phyloP scores from a whole-genome alignment of 2,113 vertebrate species.

The Sardina pilchardus region DNA sequence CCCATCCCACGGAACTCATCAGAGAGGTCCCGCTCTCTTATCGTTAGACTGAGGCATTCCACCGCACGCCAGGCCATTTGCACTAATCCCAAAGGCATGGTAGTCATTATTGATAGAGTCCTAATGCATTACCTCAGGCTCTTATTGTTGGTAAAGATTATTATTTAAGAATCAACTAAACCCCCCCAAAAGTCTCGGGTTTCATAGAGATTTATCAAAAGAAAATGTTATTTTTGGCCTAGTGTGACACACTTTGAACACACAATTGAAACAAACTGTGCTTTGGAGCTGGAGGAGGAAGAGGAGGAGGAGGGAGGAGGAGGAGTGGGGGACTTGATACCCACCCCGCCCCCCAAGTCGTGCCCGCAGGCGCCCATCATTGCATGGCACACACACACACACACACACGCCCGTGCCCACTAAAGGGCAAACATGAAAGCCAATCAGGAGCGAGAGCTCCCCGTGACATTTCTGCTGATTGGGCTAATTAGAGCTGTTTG shows the following conservation, averaged over 20 bases:
- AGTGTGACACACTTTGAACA: conserved; percentile 68
- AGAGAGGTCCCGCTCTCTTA: conserved; percentile 69
- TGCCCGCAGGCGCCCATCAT: neutral
- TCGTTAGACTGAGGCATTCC: conserved; percentile 71
- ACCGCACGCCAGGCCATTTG: conserved; percentile 66
- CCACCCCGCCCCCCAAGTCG: neutral
- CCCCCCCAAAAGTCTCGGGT: conserved; percentile 68
- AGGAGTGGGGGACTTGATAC: neutral
- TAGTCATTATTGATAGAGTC: conserved; percentile 77
- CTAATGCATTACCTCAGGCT: conserved; percentile 76
- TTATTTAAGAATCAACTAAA: conserved; percentile 78
- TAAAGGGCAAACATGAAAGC: conserved; percentile 5
- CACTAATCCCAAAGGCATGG: conserved; percentile 75
- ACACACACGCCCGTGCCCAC: neutral
- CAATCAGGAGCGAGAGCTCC: neutral
- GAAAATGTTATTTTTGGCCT: conserved; percentile 80
- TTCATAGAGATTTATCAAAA: conserved; percentile 77
- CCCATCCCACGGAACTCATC: conserved; percentile 64
- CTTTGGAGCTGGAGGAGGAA: conserved; percentile 6
- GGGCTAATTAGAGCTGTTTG: neutral
- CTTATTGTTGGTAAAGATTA: conserved; percentile 78
- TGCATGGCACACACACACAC: neutral
- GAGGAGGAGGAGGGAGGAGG: neutral
- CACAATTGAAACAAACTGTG: conserved; percentile 66
- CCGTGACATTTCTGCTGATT: neutral